phyloP scores from a whole-genome alignment of 2,888 invertebrate species.

The Drosophila subsilvestris region DNA sequence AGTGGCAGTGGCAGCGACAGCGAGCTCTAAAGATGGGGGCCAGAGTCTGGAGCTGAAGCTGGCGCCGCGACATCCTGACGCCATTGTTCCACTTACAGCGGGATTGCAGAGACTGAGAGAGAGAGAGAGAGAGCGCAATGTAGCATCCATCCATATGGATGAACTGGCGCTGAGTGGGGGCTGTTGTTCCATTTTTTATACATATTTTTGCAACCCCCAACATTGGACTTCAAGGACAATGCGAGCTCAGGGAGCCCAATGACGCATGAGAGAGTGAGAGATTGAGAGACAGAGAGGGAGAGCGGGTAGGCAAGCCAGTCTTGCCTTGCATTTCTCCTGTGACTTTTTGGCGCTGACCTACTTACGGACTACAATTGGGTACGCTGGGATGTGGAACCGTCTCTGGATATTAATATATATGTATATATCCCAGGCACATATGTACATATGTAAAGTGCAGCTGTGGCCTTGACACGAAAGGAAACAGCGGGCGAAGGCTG shows the following conservation, averaged over 20 bases:
- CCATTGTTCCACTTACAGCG: constrained; percentile 52
- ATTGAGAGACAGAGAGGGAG: background rate
- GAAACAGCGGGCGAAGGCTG: background rate
- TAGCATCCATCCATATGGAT: constrained; percentile 59
- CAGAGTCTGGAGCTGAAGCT: constrained; percentile 37
- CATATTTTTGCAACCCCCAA: constrained; percentile 38
- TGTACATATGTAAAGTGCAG: background rate
- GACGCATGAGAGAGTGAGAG: constrained; percentile 55
- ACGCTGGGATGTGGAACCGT: constrained; percentile 8
- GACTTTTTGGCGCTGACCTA: constrained; percentile 58
- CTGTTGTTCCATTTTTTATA: constrained; percentile 45
- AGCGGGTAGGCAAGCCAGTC: background rate
- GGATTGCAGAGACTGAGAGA: constrained; percentile 39
- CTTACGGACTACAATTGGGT: constrained; percentile 41
- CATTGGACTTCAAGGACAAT: constrained; percentile 65
- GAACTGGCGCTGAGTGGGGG: constrained; percentile 49
- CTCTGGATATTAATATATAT: background rate
- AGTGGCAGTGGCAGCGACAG: background rate
- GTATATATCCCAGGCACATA: background rate
- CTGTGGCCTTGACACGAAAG: background rate
- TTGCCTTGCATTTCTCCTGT: constrained; percentile 12
- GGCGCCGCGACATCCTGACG: constrained; percentile 75
- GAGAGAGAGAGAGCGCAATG: constrained; percentile 3
- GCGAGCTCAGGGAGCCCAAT: constrained; percentile 42
- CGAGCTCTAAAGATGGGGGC: background rate